phyloP scores from a whole-genome alignment of 2,888 invertebrate genomes.

The Drosophila pegasa region DNA sequence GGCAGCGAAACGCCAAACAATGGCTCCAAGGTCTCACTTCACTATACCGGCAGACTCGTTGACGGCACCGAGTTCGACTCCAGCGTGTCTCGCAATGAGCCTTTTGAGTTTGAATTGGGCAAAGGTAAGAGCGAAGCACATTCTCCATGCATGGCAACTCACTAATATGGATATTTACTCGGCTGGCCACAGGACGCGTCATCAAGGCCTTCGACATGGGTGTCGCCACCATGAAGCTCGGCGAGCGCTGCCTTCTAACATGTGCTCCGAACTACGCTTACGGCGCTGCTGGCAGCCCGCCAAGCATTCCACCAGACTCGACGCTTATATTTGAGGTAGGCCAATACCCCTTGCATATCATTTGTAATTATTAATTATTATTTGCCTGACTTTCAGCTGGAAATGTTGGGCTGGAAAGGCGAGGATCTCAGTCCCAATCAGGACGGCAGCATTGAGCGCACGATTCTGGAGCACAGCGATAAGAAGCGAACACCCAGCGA shows the following conservation, averaged over 20 bases:
- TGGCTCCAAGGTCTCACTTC: constrained; percentile 91
- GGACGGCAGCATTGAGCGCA: constrained; percentile 93
- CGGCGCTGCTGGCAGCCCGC: constrained; percentile 92
- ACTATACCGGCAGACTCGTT: constrained; percentile 94
- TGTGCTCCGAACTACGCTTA: constrained; percentile 97
- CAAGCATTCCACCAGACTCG: constrained; percentile 94
- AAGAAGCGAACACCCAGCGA: constrained; percentile 91
- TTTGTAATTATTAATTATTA: too few species aligned
- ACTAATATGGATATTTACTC: constrained; percentile 11
- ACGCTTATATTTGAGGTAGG: constrained; percentile 96
- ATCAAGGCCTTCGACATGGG: constrained; percentile 98
- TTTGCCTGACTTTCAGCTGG: constrained; percentile 90
- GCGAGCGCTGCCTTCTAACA: constrained; percentile 92
- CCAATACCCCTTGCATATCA: too few species aligned
- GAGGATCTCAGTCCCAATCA: constrained; percentile 95
- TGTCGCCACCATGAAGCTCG: constrained; percentile 96
- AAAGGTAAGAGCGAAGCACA: constrained; percentile 87
- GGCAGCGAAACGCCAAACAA: constrained; percentile 89
- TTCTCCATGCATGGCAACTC: background rate
- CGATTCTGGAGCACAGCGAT: constrained; percentile 89
- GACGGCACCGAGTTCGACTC: constrained; percentile 97
- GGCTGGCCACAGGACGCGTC: constrained; percentile 88
- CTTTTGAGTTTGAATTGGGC: constrained; percentile 95
- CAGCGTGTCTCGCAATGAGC: constrained; percentile 92
- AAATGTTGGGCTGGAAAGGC: constrained; percentile 93